These are phyloP conservation scores for Vesta saturnalis DNA, from an alignment of 2,888 invertebrate species.

Conservation along the genomic window DNA sequence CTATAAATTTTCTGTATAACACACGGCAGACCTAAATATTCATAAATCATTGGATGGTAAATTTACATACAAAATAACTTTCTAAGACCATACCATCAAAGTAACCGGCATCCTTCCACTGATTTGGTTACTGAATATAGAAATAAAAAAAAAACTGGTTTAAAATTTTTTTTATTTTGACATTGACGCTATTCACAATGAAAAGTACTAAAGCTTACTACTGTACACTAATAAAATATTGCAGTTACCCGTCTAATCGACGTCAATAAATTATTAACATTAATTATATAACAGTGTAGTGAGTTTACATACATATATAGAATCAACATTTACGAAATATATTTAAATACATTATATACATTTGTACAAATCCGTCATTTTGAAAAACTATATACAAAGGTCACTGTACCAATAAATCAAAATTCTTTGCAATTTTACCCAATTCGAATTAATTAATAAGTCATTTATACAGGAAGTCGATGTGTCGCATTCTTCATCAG, in stretches of 20 bases:
- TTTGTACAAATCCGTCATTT: conserved; percentile 31
- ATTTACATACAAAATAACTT: too few species aligned
- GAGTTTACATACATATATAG: conserved; percentile 29
- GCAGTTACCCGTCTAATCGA: conserved; percentile 57
- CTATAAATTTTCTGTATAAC: conserved; percentile 29
- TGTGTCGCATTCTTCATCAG: conserved; percentile 27
- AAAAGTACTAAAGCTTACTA: conserved; percentile 55
- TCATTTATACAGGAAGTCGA: conserved; percentile 26
- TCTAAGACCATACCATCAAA: background rate
- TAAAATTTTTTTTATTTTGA: conserved; percentile 50
- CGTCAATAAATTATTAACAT: conserved; percentile 49
- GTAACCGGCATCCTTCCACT: background rate
- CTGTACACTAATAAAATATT: conserved; percentile 57
- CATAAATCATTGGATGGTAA: conserved; percentile 23
- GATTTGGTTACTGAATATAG: background rate
- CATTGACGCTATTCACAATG: conserved; percentile 55
- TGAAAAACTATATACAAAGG: conserved; percentile 14
- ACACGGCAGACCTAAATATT: conserved; percentile 22
- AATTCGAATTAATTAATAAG: conserved; percentile 21
- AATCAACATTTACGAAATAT: conserved; percentile 33
- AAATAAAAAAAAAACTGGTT: conserved; percentile 3
- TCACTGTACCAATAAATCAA: background rate
- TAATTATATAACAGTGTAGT: conserved; percentile 36
- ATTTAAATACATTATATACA: conserved; percentile 36
- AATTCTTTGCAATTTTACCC: conserved; percentile 6